Evolutionary conservation across 1,140 invertebrate genomes (phyloP), one percentile per base, ranked within the genome.

Genomic region (Saccostrea glomerata): DNA sequence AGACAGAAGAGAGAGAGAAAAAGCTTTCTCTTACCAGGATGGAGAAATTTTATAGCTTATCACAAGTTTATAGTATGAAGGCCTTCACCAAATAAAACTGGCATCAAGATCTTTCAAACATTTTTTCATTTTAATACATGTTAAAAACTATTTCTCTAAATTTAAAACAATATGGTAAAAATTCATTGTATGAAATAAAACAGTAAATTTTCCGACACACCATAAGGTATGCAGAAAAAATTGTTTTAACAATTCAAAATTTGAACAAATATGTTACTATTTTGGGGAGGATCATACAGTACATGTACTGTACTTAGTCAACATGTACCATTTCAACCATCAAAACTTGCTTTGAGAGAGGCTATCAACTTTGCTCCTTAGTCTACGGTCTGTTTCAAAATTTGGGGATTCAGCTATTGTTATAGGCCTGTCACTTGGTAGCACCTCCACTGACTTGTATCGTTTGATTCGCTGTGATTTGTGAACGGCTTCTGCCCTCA

Each of bases 391-490:
- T 47, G 93, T 92, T 20, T 85, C 87, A 85, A 96, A 96, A 13
- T 92, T 91, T 9, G 95, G 95, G 15, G 95, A 94, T 70, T 92
- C 86, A 0, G 95, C 93, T 9, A 89, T 86, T 25, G 95, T 96
- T 17, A 95, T 83, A 3, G 94, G 94, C 82, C 93, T 94, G 17
- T 92, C 92, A 88, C 94, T 94, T 0, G 92, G 94, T 70, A 94
- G 92, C 54, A 96, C 90, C 23, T 93, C 90, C 9, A 95, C 88
- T 20, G 93, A 89, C 85, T 94, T 95, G 89, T 93, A 95, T 36
- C 94, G 92, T 86, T 92, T 92, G 3, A 96, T 89, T 2, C 95
- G 95, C 73, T 95, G 93, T 20, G 95, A 93, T 91, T 95, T 95
- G 87, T 95, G 95, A 12, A 96, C 94, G 20, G 92, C 91, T 86